Conservation (phyloP, 2,113 vertebrate species). For the Crotalus tigris region DNA sequence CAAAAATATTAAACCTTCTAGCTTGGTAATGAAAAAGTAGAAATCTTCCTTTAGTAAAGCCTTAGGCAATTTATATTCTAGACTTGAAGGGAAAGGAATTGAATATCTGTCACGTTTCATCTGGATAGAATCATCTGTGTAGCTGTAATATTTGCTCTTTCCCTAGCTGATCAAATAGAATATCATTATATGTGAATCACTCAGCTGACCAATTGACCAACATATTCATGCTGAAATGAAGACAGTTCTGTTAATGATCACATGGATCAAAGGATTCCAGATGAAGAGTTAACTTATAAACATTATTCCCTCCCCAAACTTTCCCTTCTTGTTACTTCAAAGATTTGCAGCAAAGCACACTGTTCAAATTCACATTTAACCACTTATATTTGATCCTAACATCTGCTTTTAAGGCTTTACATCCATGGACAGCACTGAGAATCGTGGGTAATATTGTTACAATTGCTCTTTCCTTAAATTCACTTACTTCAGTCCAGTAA, state of each 20-base stretch:
- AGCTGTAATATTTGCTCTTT: conserved; percentile 33
- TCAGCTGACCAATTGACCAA: conserved; percentile 44
- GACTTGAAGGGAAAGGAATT: conserved; percentile 9
- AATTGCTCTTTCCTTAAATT: neutral
- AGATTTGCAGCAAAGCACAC: neutral
- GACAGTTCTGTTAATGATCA: conserved; percentile 20
- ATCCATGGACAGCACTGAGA: neutral
- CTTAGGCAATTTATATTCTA: conserved; percentile 4
- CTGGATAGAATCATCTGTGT: conserved; percentile 21
- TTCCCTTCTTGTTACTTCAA: neutral
- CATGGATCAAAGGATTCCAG: neutral
- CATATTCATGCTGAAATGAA: conserved; percentile 45
- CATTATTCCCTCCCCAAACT: neutral
- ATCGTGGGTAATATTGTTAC: neutral
- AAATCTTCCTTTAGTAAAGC: neutral
- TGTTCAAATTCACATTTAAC: neutral
- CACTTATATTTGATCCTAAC: neutral
- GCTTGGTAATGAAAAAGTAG: neutral
- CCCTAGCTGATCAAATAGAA: conserved; percentile 39
- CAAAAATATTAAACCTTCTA: neutral
- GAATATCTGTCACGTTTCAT: conserved; percentile 14
- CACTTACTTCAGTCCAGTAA: neutral
- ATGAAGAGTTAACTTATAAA: neutral
- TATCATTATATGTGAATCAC: neutral
- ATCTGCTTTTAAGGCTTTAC: neutral